A percentile compares a stretch with the other conserved stretches of the same genome.
Conservation (phyloP, 2,797 vertebrate species). For the Sebastes nivosus region DNA sequence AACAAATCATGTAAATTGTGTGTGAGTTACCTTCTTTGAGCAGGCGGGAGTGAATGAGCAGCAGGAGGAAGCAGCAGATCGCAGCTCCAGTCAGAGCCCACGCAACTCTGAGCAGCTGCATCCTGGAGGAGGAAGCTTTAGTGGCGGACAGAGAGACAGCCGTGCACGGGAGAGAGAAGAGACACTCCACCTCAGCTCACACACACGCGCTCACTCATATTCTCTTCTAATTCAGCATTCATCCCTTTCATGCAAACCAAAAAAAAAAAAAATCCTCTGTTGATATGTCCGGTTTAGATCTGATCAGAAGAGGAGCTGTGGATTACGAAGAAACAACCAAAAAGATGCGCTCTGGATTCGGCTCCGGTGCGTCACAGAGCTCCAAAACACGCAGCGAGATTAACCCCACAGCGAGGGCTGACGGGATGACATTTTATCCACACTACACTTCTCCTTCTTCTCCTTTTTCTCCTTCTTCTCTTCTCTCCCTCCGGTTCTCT, state of each 20-base stretch:
- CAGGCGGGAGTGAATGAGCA: constrained; percentile 95
- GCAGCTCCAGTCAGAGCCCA: constrained; percentile 97
- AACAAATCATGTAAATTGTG: neutral
- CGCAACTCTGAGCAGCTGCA: constrained; percentile 97
- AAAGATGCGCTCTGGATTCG: constrained; percentile 29
- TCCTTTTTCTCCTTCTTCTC: no score
- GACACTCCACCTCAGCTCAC: constrained; percentile 69
- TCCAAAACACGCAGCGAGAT: constrained; percentile 56
- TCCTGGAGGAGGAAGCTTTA: constrained; percentile 82
- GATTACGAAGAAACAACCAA: constrained; percentile 28
- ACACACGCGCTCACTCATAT: constrained; percentile 68
- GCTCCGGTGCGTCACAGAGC: constrained; percentile 60
- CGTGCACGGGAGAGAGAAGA: constrained; percentile 40
- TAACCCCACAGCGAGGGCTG: constrained; percentile 61
- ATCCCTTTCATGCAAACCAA: neutral
- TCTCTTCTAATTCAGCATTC: constrained; percentile 40
- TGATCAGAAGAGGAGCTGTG: neutral
- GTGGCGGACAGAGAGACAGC: constrained; percentile 60
- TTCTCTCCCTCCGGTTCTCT: neutral
- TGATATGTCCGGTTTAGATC: constrained; percentile 54
- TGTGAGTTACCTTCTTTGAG: constrained; percentile 92
- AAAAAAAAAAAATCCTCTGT: constrained; percentile 45
- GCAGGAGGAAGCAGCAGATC: constrained; percentile 95
- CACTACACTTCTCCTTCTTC: neutral
- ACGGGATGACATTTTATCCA: constrained; percentile 41